Percentiles rank a stretch among this genome's conserved stretches.
These are phyloP conservation scores for Athalia cordata DNA, from an alignment of 2,888 invertebrate genomes.

Conservation along the genomic window DNA sequence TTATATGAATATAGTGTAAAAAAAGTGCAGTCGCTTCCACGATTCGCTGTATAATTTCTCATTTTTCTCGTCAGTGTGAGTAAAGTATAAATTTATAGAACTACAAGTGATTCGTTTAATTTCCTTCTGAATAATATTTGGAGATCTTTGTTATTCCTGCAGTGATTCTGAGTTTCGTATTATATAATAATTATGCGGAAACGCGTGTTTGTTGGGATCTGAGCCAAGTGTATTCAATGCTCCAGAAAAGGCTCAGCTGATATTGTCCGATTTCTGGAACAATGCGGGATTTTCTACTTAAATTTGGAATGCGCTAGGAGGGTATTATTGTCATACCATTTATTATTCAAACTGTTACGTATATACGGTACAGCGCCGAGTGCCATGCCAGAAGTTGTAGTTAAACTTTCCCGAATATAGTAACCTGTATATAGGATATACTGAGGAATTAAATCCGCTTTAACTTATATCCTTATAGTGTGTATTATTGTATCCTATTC, in stretches of 20 bases:
- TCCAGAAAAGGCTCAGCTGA: background rate
- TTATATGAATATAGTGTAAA: no score
- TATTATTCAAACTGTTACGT: conserved; percentile 33
- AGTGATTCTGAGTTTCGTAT: no score
- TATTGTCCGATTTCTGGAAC: background rate
- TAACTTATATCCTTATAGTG: background rate
- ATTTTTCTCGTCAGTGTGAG: no score
- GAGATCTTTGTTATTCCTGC: no score
- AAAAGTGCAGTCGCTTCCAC: no score
- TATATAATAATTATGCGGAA: no score
- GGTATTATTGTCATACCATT: conserved; percentile 13
- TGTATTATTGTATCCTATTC: conserved; percentile 3
- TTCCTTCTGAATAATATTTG: no score
- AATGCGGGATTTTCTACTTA: background rate
- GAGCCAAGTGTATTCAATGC: no score
- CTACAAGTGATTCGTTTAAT: no score
- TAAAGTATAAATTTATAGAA: no score
- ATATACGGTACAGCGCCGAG: background rate
- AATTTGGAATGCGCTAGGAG: conserved; percentile 15
- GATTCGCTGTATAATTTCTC: no score
- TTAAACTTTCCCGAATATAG: conserved; percentile 18
- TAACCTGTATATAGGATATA: background rate
- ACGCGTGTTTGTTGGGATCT: no score
- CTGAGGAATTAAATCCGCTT: conserved; percentile 14
- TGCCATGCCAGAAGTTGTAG: conserved; percentile 6